Conservation (phyloP, 1,140 invertebrate genomes). For the Ceratina calcarata region DNA sequence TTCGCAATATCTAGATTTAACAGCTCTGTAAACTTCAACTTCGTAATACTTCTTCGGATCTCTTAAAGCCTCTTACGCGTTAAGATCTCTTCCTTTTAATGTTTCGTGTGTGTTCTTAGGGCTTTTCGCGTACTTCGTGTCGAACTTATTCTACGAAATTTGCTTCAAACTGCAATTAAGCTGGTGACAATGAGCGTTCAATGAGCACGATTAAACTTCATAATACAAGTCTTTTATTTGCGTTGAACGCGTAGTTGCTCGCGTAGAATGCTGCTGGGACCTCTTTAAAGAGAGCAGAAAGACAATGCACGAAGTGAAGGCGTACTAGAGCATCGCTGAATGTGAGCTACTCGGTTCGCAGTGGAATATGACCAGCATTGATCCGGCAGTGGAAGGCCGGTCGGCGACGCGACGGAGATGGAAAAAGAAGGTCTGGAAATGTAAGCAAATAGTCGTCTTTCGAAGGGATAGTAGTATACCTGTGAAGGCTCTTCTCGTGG, state of each 20-base stretch:
- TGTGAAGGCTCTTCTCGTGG: slow-evolving; percentile 44
- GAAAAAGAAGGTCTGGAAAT: slow-evolving; percentile 55
- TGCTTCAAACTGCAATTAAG: neutral
- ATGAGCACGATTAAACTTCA: slow-evolving; percentile 13
- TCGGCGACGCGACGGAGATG: slow-evolving; percentile 26
- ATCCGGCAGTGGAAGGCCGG: slow-evolving; percentile 41
- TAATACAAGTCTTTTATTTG: neutral
- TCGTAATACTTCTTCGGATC: no score
- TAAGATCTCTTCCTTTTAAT: neutral
- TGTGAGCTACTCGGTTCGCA: slow-evolving; percentile 27
- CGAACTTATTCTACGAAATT: neutral
- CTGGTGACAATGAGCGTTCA: neutral
- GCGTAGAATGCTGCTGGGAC: no score
- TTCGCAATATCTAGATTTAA: no score
- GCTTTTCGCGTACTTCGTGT: no score
- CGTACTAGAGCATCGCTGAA: slow-evolving; percentile 1
- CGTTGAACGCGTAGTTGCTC: neutral
- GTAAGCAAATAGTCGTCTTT: slow-evolving; percentile 71
- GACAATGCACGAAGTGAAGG: neutral
- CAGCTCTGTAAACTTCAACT: no score
- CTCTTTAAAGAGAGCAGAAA: no score
- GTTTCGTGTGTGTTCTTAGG: neutral
- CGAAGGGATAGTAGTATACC: slow-evolving; percentile 49
- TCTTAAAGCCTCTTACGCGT: neutral
- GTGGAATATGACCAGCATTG: slow-evolving; percentile 43